These are phyloP conservation scores for Meda fulgida DNA, from an alignment of 2,797 vertebrate genomes.

Conservation along the genomic window DNA sequence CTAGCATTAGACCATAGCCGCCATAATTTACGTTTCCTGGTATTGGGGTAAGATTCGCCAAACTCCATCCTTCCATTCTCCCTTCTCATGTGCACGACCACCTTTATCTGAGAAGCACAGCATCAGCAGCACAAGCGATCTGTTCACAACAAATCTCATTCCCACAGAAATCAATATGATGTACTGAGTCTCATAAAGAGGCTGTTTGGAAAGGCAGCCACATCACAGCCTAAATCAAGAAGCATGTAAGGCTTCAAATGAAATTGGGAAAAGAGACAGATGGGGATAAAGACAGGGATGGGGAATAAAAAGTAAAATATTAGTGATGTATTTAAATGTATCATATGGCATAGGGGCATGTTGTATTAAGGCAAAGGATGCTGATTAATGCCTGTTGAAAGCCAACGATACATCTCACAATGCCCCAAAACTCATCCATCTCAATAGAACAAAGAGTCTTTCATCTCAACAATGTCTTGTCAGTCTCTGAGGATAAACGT, in stretches of 20 bases:
- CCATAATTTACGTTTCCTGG: not conserved
- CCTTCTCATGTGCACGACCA: not conserved
- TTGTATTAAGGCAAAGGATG: slow-evolving; percentile 37
- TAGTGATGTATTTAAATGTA: slow-evolving; percentile 57
- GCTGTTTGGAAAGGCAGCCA: slow-evolving; percentile 72
- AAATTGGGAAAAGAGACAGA: slow-evolving; percentile 62
- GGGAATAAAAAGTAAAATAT: slow-evolving; percentile 42
- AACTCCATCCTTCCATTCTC: not conserved
- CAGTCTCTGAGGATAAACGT: slow-evolving; percentile 65
- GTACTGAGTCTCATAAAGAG: slow-evolving; percentile 70
- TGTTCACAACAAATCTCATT: slow-evolving; percentile 74
- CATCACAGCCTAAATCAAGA: slow-evolving; percentile 77
- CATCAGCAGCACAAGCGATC: slow-evolving; percentile 62
- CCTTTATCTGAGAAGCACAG: slow-evolving; percentile 31
- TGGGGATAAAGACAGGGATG: slow-evolving; percentile 30
- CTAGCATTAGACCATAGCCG: not conserved
- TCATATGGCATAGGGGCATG: slow-evolving; percentile 38
- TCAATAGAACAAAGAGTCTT: slow-evolving; percentile 60
- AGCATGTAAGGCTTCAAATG: slow-evolving; percentile 68
- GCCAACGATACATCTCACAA: slow-evolving; percentile 65
- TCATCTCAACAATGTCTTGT: slow-evolving; percentile 62
- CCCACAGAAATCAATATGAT: slow-evolving; percentile 77
- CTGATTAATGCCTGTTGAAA: slow-evolving; percentile 68
- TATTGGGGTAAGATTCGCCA: slow-evolving; percentile 10
- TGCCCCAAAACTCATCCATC: slow-evolving; percentile 66